A percentile compares a stretch with the other conserved stretches of the same genome.
Evolutionary conservation across 2,888 invertebrate genomes (phyloP).

Genomic region (Lymantria dispar): DNA sequence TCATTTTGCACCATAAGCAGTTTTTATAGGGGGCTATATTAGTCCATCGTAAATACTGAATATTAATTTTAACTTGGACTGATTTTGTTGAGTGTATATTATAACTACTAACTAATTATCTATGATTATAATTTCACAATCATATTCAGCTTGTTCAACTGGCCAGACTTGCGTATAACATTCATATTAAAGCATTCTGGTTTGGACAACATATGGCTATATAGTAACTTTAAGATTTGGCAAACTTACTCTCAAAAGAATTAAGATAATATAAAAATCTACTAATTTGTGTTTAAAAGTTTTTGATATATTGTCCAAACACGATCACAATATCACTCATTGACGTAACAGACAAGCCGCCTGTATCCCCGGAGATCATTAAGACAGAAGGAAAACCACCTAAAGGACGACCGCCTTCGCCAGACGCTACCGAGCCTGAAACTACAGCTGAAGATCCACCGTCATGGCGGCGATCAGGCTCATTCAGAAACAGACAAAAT

Average conservation of each 20-base stretch:
- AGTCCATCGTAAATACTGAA: no score
- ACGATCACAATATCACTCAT: constrained; percentile 14
- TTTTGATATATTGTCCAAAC: constrained; percentile 11
- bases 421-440: constrained; percentile 49
- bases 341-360: constrained; percentile 56
- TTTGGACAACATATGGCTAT: constrained; percentile 26
- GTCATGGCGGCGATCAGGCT: constrained; percentile 70
- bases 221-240: background rate
- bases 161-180: constrained; percentile 18
- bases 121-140: background rate
- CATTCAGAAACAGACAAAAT: constrained; percentile 59
- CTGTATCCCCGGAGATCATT: constrained; percentile 55
- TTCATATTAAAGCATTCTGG: constrained; percentile 11
- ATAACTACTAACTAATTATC: background rate
- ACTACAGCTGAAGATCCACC: constrained; percentile 57
- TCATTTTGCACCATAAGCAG: no score
- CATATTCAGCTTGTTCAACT: constrained; percentile 13
- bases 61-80: no score
- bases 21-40: no score
- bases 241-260: background rate
- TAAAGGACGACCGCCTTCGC: constrained; percentile 64
- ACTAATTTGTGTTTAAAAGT: background rate
- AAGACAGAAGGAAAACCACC: constrained; percentile 76
- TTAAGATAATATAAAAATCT: no score
- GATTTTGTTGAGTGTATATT: no score